Evolutionary conservation across 2,888 invertebrate genomes (phyloP).

Genomic region (Oegoconia quadripuncta): DNA sequence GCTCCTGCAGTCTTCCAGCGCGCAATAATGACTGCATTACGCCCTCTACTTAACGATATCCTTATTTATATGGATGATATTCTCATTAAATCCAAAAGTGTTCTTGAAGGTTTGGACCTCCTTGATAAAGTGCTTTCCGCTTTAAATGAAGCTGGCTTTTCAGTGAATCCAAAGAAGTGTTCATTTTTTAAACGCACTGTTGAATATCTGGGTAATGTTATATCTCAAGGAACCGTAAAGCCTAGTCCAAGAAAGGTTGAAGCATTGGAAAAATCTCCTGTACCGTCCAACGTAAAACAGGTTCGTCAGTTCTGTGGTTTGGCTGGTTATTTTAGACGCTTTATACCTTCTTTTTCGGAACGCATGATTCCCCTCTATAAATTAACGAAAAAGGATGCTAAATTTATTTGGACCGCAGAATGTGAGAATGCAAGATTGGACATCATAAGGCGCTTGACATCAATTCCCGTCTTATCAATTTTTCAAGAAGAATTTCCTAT

Average conservation of each 20-base stretch:
- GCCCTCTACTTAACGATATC: conserved; percentile 12
- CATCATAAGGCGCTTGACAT: conserved; percentile 15
- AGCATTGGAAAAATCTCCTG: conserved; percentile 26
- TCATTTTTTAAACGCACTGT: conserved; percentile 23
- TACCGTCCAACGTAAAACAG: conserved; percentile 25
- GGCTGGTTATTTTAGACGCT: conserved; percentile 19
- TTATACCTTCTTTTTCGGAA: conserved; percentile 22
- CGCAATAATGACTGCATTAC: conserved; percentile 21
- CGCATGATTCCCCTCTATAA: conserved; percentile 21
- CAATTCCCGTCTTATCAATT: conserved; percentile 16
- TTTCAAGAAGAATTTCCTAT: conserved; percentile 17
- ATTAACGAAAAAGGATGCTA: conserved; percentile 19
- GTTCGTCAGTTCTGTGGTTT: conserved; percentile 25
- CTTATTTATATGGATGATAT: conserved; percentile 35
- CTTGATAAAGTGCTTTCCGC: conserved; percentile 24
- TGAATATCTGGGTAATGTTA: conserved; percentile 29
- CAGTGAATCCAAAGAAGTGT: conserved; percentile 26
- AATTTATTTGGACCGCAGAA: conserved; percentile 18
- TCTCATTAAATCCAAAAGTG: conserved; percentile 20
- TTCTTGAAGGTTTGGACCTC: conserved; percentile 16
- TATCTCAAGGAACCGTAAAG: conserved; percentile 23
- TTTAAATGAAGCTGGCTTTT: conserved; percentile 26
- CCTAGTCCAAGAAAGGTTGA: conserved; percentile 30
- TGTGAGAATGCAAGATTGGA: conserved; percentile 20
- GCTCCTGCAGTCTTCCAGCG: no score